Evolutionary conservation across 1,140 invertebrate species (phyloP).

Genomic region (Diploscapter pachys): DNA sequence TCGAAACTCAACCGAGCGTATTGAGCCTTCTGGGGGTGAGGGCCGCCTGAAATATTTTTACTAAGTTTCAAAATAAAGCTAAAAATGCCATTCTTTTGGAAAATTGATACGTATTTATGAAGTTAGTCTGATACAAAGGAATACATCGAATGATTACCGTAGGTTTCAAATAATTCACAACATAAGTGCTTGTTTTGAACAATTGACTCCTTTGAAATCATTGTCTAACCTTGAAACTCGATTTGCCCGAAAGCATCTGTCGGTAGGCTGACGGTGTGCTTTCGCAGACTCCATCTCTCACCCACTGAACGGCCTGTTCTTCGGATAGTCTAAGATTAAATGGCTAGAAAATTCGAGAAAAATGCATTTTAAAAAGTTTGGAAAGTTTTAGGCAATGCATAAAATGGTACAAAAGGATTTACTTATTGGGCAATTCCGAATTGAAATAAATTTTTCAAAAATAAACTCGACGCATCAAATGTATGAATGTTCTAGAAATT

Average conservation of each 20-base stretch:
- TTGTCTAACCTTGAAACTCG: slow-evolving; percentile 76
- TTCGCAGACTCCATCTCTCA: slow-evolving; percentile 46
- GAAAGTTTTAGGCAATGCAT: no score
- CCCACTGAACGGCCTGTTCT: neutral
- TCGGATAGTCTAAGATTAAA: no score
- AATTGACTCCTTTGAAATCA: slow-evolving; percentile 54
- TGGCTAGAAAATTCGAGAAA: no score
- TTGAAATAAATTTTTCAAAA: no score
- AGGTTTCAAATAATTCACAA: slow-evolving; percentile 3
- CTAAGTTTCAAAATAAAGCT: neutral
- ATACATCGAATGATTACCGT: no score
- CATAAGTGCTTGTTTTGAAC: slow-evolving; percentile 3
- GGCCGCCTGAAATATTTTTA: slow-evolving; percentile 62
- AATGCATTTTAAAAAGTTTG: no score
- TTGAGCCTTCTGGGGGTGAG: slow-evolving; percentile 91
- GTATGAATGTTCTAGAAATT: no score
- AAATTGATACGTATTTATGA: slow-evolving; percentile 23
- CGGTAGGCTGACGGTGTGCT: slow-evolving; percentile 41
- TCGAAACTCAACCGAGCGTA: slow-evolving; percentile 88
- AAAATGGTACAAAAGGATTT: no score
- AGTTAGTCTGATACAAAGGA: neutral
- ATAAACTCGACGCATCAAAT: no score
- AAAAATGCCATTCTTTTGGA: neutral
- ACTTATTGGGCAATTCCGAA: no score
- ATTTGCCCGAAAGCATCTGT: slow-evolving; percentile 96